Evolutionary conservation across 2,797 vertebrate genomes (phyloP).

Genomic region (Silurus lanzhouensis): DNA sequence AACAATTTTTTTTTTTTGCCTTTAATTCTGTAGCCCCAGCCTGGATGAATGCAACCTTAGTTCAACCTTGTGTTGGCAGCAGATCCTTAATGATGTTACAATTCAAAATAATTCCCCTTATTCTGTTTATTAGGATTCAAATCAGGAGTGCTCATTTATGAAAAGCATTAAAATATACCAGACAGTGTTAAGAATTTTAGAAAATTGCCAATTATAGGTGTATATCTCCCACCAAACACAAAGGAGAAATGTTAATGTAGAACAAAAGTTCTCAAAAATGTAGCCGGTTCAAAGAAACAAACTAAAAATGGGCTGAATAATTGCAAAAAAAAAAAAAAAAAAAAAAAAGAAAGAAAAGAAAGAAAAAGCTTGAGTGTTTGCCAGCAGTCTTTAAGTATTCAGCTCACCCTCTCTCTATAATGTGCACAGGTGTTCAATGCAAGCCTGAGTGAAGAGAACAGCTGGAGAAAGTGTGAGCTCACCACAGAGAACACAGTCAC

Average conservation of each 20-base stretch:
- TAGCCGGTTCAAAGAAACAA: constrained; percentile 2
- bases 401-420: constrained; percentile 29
- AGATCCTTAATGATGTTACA: not conserved
- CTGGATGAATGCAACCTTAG: not conserved
- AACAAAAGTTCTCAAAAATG: constrained; percentile 9
- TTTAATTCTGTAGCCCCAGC: not conserved
- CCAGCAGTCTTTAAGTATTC: constrained; percentile 36
- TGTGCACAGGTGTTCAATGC: constrained; percentile 46
- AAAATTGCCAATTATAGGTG: constrained; percentile 10
- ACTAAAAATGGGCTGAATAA: not conserved
- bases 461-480: constrained; percentile 57
- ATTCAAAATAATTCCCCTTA: constrained; percentile 3
- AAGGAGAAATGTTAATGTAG: constrained; percentile 1
- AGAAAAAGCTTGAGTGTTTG: not conserved
- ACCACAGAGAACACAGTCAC: constrained; percentile 43
- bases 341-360: not conserved
- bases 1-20: not conserved
- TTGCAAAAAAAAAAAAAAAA: not conserved
- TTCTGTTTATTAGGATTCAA: constrained; percentile 1
- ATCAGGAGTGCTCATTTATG: not conserved
- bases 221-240: not conserved
- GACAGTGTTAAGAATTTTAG: not conserved
- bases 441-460: constrained; percentile 66
- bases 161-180: not conserved
- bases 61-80: not conserved